phyloP scores from a whole-genome alignment of 2,888 invertebrate species.

The Tribolium freemani region DNA sequence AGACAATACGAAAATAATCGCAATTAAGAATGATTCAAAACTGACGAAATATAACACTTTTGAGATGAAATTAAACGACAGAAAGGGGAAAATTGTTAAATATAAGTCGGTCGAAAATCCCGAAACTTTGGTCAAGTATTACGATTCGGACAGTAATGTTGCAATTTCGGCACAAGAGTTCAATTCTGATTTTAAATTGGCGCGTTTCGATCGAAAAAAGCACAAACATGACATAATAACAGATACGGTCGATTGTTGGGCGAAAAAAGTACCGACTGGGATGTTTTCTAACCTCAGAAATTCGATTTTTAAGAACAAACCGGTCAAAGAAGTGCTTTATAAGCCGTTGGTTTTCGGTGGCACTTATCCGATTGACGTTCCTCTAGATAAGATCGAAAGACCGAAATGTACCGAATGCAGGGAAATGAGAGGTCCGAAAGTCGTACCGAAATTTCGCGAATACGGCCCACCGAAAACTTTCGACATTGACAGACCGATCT shows the following conservation, averaged over 20 bases:
- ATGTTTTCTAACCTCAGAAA: slow-evolving; percentile 64
- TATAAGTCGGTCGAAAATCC: slow-evolving; percentile 64
- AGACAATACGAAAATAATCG: slow-evolving; percentile 62
- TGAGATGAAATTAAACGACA: slow-evolving; percentile 59
- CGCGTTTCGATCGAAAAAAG: slow-evolving; percentile 58
- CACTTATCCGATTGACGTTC: slow-evolving; percentile 88
- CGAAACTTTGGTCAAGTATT: slow-evolving; percentile 62
- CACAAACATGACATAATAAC: slow-evolving; percentile 72
- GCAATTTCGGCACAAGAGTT: slow-evolving; percentile 65
- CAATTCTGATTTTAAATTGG: slow-evolving; percentile 58
- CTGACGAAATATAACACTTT: slow-evolving; percentile 66
- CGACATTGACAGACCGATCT: slow-evolving; percentile 73
- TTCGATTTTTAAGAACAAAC: slow-evolving; percentile 62
- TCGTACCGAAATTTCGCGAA: slow-evolving; percentile 60
- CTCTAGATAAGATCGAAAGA: slow-evolving; percentile 59
- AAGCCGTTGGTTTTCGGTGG: slow-evolving; percentile 86
- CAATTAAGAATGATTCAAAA: slow-evolving; percentile 63
- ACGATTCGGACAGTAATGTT: slow-evolving; percentile 63
- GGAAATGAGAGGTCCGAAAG: not conserved
- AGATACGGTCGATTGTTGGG: slow-evolving; percentile 77
- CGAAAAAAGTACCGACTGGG: slow-evolving; percentile 64
- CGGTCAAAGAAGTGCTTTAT: slow-evolving; percentile 65
- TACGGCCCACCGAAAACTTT: slow-evolving; percentile 71
- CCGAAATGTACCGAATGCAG: not conserved
- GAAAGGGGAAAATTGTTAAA: slow-evolving; percentile 60